phyloP scores from a whole-genome alignment of 2,113 vertebrate genomes.

The Psammodynastes pulverulentus region DNA sequence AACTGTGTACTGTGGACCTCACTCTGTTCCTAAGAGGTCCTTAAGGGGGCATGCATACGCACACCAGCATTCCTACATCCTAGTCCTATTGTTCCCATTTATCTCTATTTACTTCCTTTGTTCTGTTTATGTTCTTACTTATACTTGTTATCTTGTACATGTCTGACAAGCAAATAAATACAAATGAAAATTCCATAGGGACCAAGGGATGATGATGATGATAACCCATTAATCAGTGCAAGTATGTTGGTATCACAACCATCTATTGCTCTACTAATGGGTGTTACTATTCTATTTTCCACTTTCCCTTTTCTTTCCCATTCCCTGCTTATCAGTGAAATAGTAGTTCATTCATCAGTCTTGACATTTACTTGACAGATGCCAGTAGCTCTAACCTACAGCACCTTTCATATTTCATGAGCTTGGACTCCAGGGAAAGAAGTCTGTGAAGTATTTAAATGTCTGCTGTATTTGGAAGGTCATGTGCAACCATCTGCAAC shows the following conservation, averaged over 20 bases:
- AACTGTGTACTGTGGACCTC: no score
- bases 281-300: background rate
- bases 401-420: constrained; percentile 7
- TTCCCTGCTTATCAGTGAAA: background rate
- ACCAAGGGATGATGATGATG: background rate
- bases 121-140: no score
- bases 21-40: no score
- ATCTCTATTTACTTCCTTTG: no score
- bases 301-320: background rate
- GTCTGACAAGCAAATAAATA: no score
- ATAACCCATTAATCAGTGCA: background rate
- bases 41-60: no score
- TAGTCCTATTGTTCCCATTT: no score
- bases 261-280: background rate
- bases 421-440: background rate
- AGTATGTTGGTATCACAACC: background rate
- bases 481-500: background rate
- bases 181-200: no score
- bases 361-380: background rate
- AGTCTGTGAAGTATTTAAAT: background rate
- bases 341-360: background rate
- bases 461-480: background rate
- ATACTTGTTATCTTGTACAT: no score
- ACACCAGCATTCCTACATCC: no score
- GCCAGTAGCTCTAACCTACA: background rate